phyloP scores from a whole-genome alignment of 2,888 invertebrate genomes.

The Agrypnus murinus region DNA sequence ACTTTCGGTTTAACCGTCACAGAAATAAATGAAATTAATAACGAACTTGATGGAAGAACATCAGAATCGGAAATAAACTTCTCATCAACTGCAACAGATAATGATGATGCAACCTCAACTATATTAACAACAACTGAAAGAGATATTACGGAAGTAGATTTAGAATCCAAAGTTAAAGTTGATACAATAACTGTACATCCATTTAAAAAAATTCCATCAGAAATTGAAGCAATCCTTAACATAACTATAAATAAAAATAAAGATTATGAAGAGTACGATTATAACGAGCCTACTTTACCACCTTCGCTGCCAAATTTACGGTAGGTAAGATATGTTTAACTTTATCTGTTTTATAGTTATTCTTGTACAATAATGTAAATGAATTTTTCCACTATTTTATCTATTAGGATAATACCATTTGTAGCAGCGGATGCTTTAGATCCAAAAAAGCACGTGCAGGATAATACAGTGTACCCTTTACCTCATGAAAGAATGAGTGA shows the following conservation, averaged over 20 bases:
- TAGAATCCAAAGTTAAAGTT: slow-evolving; percentile 68
- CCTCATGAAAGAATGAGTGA: slow-evolving; percentile 64
- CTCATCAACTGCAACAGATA: slow-evolving; percentile 11
- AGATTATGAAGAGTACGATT: slow-evolving; percentile 82
- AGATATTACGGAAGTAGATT: slow-evolving; percentile 50
- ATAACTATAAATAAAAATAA: slow-evolving; percentile 73
- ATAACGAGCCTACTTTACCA: slow-evolving; percentile 82
- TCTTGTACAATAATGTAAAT: background rate
- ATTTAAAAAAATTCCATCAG: slow-evolving; percentile 66
- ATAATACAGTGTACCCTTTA: slow-evolving; percentile 66
- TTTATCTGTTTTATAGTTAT: too few relatives aligned
- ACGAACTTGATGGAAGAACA: slow-evolving; percentile 19
- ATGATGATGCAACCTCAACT: slow-evolving; percentile 13
- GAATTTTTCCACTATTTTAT: too few relatives aligned
- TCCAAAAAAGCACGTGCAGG: slow-evolving; percentile 71
- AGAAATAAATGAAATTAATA: slow-evolving; percentile 23
- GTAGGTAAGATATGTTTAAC: slow-evolving; percentile 74
- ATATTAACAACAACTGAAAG: slow-evolving; percentile 32
- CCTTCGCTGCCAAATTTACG: slow-evolving; percentile 88
- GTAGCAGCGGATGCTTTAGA: slow-evolving; percentile 89
- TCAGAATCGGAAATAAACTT: background rate
- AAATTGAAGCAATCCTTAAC: slow-evolving; percentile 72
- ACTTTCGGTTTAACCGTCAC: background rate
- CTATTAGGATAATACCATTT: slow-evolving; percentile 90
- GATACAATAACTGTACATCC: slow-evolving; percentile 69